Base-by-base conservation (phyloP, 2,113 vertebrate genomes). In the Oncorhynchus nerka region DNA sequence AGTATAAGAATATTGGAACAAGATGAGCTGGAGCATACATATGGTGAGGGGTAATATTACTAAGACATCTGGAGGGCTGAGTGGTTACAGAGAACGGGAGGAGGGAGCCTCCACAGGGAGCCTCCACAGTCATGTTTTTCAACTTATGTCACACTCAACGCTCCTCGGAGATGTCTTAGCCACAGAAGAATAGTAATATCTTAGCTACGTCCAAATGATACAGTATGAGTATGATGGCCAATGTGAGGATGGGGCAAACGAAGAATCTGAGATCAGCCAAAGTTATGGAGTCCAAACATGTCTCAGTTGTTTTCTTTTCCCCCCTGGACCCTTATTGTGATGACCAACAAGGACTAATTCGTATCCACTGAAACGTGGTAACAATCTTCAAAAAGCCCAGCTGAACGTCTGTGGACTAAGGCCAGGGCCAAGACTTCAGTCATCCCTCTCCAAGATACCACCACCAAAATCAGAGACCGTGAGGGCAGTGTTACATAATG, bases 1-100 rank as follows among this genome's bases (percentile, higher is more conserved):
- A 99, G 87, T 99, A 99, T 80, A 97, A 97, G 79, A 98, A 99
- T 81, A 98, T 99, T 15, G 95, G 97, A 83, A 96, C 96, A 57
- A 97, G 97, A 94, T 99, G 96, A 95, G 86, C 79, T 77, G 80
- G 80, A 67, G 20, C 72, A n/a, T 39, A 24, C 15, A 59, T 30
- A 16, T 30, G 66, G 32, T 34, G n/a, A 22, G 9, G 74, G 66
- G 49, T 2, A 59, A 28, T 22, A 19, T 28, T 67, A 30, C 5
- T 45, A 74, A 57, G 34, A 20, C 22, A n/a, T n/a, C 49, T 11
- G 45, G 64, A 68, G n/a, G 26, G 51, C 16, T 22, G 30, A 48
- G 32, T 13, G 34, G 16, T 15, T 15, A 26, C n/a, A 64, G 32
- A 5, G 57, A 13, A 74, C 5, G 12, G 30, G 8, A 20, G 20